These are phyloP conservation scores for Pteromalus puparum DNA, from an alignment of 1,140 invertebrate species.

Conservation along the genomic window DNA sequence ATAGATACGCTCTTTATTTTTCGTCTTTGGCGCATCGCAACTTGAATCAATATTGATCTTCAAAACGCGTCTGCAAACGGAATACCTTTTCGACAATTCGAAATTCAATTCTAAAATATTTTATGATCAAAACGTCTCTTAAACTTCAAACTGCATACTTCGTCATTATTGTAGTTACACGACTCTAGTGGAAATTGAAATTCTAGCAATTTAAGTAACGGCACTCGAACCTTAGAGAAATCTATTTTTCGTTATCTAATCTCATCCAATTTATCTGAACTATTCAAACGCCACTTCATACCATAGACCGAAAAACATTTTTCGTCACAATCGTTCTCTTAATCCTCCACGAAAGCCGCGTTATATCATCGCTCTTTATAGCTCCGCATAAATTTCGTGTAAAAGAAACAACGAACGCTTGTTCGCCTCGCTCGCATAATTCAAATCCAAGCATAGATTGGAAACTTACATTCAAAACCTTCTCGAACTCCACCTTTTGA, in stretches of 20 bases:
- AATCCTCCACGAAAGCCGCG: not conserved
- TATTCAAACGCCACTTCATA: not conserved
- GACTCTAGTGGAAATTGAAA: too few species aligned
- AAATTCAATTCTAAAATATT: not conserved
- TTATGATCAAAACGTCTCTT: too few species aligned
- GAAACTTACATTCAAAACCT: conserved; percentile 79
- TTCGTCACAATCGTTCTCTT: not conserved
- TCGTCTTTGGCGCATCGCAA: too few species aligned
- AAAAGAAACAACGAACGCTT: too few species aligned
- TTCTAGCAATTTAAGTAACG: too few species aligned
- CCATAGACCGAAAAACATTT: not conserved
- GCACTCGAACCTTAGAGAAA: too few species aligned
- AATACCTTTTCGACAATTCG: too few species aligned
- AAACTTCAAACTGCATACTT: too few species aligned
- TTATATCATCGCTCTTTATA: not conserved
- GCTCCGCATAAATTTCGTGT: not conserved
- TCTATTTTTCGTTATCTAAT: not conserved
- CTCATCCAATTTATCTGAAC: not conserved
- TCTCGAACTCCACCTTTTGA: conserved; percentile 80
- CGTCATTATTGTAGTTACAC: too few species aligned
- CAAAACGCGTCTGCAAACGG: not conserved
- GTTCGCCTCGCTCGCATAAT: not conserved
- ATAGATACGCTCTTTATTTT: too few species aligned
- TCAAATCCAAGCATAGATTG: not conserved
- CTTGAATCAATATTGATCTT: not conserved